Evolutionary conservation across 2,888 invertebrate species (phyloP), one percentile per base, ranked within the genome.

Genomic region (Cetonia aurata): DNA sequence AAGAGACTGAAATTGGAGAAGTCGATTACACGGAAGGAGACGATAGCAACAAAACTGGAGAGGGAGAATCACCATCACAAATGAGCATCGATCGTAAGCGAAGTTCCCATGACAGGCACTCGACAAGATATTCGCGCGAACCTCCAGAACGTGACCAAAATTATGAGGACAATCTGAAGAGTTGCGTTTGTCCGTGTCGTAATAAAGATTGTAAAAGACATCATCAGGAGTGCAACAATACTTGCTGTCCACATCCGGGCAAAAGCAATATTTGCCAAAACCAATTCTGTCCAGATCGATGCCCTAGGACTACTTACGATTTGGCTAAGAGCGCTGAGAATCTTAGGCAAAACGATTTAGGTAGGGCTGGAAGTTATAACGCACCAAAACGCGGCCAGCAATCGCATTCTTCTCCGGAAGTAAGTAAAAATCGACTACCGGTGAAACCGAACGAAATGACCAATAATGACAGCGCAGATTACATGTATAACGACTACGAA

Each of bases 61-160:
- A 31, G n/a, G n/a, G 3, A 44, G 15, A 48, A 33, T 3, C 25
- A 25, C n/a, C 55, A n/a, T 33, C 37, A 25, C 71, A 53, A 71
- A 71, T 71, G 71, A 71, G 60, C 71, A 50, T 67, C 70, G 70
- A 70, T 10, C 55, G 55, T 57, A 71, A 68, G 31, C 62, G 68
- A 19, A 69, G 53, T 50, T 65, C 65, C 13, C n/a, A 37, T 56
- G 71, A 71, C 41, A 68, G 57, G 50, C 60, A 69, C 41, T 42
- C 56, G 31, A 57, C 69, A 15, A 70, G 74, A 25, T 76, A 75
- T 70, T 76, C 75, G 15, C 72, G 76, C 17, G 76, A 76, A 66
- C 72, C 74, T 17, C 74, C 76, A 17, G 76, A 76, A 55, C 70
- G 73, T 57, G 76, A 76, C 57, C 72, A 74, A 31, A 73, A 70